Conservation (phyloP, 2,797 vertebrate genomes). For the Leontocebus nigricollis region DNA sequence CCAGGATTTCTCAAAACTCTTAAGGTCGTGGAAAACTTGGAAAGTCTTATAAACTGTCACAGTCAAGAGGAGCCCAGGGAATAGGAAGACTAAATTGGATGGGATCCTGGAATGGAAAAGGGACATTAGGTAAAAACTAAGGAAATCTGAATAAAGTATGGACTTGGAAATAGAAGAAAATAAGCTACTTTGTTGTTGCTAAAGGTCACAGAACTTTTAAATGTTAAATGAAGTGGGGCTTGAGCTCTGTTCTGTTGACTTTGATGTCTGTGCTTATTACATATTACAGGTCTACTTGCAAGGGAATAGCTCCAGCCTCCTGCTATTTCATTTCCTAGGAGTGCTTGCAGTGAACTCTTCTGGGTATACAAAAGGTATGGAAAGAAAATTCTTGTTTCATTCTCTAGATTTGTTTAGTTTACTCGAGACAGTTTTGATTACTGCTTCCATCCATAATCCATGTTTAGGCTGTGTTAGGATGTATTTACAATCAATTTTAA, state of each 20-base stretch:
- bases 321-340: not conserved
- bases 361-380: not conserved
- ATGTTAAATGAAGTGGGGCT: not conserved
- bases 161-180: not conserved
- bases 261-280: not conserved
- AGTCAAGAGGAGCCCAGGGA: not conserved
- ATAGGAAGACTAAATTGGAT: not conserved
- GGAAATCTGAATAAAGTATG: not conserved
- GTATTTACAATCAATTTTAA: not conserved
- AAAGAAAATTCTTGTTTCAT: not conserved
- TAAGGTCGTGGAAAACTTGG: not conserved
- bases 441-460: not conserved
- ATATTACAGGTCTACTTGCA: not conserved
- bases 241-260: not conserved
- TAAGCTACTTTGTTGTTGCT: not conserved
- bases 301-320: not conserved
- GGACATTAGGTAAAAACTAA: not conserved
- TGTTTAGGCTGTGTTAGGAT: not conserved
- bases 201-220: not conserved
- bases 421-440: not conserved
- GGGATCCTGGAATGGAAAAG: not conserved
- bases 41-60: not conserved
- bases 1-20: not conserved
- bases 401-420: not conserved
- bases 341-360: not conserved